phyloP scores from a whole-genome alignment of 2,888 invertebrate species.

The Onthophagus sagittarius region DNA sequence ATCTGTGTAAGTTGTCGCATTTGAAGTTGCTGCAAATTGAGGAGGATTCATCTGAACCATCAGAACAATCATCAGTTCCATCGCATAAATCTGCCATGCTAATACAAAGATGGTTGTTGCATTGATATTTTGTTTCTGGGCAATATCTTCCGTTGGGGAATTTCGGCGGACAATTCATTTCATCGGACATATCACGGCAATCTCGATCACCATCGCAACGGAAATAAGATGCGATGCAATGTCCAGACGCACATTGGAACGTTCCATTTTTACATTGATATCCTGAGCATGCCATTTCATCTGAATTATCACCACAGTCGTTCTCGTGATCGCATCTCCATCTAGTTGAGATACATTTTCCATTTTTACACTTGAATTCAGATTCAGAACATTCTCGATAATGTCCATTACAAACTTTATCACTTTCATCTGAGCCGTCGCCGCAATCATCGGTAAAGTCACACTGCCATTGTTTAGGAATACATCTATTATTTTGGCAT shows the following conservation, averaged over 20 bases:
- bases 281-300: constrained; percentile 78
- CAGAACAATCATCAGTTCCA: constrained; percentile 90
- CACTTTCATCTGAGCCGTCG: constrained; percentile 87
- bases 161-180: constrained; percentile 82
- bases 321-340: constrained; percentile 97
- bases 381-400: constrained; percentile 92
- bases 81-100: constrained; percentile 87
- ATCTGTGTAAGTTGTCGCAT: constrained; percentile 68
- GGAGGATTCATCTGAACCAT: constrained; percentile 82
- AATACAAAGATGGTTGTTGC: constrained; percentile 88
- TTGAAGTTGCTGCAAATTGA: constrained; percentile 79
- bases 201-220: constrained; percentile 87
- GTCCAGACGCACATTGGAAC: constrained; percentile 89
- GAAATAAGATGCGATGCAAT: constrained; percentile 86
- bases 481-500: constrained; percentile 73
- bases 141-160: constrained; percentile 87
- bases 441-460: constrained; percentile 97
- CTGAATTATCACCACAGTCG: constrained; percentile 93
- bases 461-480: constrained; percentile 78
- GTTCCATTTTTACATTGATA: constrained; percentile 86
- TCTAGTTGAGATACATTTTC: constrained; percentile 85
- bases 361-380: constrained; percentile 79
- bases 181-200: constrained; percentile 86
- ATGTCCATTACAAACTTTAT: constrained; percentile 72
- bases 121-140: constrained; percentile 86